These are phyloP conservation scores for Elephantulus edwardii DNA, from an alignment of 2,113 vertebrate species.

Conservation along the genomic window DNA sequence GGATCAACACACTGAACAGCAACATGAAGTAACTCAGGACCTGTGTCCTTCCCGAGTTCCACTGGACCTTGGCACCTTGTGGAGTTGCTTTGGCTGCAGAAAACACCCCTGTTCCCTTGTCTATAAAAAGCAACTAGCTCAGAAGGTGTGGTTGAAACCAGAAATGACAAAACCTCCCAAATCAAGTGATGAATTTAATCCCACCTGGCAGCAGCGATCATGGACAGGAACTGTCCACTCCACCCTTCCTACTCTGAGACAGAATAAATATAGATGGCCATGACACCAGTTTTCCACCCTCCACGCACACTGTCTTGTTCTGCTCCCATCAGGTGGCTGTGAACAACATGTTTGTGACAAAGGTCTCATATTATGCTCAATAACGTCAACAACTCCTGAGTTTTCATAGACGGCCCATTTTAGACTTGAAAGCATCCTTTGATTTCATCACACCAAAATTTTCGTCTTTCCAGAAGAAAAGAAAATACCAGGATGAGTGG, in stretches of 20 bases:
- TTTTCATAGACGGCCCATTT: background rate
- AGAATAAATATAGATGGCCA: constrained; percentile 46
- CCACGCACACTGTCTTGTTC: constrained; percentile 4
- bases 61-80: background rate
- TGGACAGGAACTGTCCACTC: background rate
- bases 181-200: constrained; percentile 51
- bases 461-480: background rate
- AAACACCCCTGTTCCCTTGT: constrained; percentile 9
- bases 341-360: constrained; percentile 74
- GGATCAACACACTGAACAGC: background rate
- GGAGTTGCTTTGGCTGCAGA: background rate
- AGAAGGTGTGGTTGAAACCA: constrained; percentile 38
- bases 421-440: background rate
- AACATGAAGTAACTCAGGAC: background rate
- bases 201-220: constrained; percentile 11
- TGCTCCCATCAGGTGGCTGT: constrained; percentile 61
- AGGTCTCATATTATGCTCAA: constrained; percentile 64
- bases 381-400: background rate
- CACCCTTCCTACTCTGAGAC: constrained; percentile 29
- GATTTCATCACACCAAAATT: background rate
- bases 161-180: constrained; percentile 46
- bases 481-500: background rate
- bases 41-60: background rate
- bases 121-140: constrained; percentile 54
- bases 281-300: constrained; percentile 57